Evolutionary conservation across 2,888 invertebrate species (phyloP), one percentile per base, ranked within the genome.

Genomic region (Entomobrya multifasciata): DNA sequence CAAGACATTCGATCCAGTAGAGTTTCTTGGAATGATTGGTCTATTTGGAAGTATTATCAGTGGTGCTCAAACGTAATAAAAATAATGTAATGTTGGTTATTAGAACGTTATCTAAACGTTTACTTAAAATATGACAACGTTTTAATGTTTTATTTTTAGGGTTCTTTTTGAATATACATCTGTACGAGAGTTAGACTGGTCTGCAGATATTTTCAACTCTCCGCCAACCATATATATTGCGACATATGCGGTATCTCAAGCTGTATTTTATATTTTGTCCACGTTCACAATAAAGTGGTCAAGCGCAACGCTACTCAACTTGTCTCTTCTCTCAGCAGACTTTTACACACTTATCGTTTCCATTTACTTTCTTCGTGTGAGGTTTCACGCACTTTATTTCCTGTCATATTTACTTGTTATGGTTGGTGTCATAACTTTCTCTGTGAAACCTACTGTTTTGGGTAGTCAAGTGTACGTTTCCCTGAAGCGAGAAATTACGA

Each of bases 331-430:
- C 82, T 86, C 88, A 6, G 88, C 88, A 15, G 96, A 97, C 93
- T 97, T 96, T 92, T 97, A 97, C 92, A 95, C 96, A 3, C 94
- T 97, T 20, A 94, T 97, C 74, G 94, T 95, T 91, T 97, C 97
- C 90, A 95, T 97, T 93, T 94, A 95, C 91, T 94, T 96, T 89
- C 96, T 96, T 93, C 95, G 96, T 89, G 96, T 96, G 92, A 95
- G 95, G 96, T 97, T 97, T 93, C 96, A 97, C 92, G 94, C 95
- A 27, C 93, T 97, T 86, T 97, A 97, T 93, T 96, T 97, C 93
- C 93, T 96, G 87, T 96, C 97, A 15, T 97, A 96, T 92, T 92
- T 95, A 77, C 93, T 96, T 91, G 96, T 96, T 65, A 95, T 96
- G 93, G 94, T 94, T 52, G 97, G 97, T 20, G 95, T 96, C 82